Evolutionary conservation across 1,140 invertebrate species (phyloP), one percentile per base, ranked within the genome.

Genomic region (Epicauta chinensis): DNA sequence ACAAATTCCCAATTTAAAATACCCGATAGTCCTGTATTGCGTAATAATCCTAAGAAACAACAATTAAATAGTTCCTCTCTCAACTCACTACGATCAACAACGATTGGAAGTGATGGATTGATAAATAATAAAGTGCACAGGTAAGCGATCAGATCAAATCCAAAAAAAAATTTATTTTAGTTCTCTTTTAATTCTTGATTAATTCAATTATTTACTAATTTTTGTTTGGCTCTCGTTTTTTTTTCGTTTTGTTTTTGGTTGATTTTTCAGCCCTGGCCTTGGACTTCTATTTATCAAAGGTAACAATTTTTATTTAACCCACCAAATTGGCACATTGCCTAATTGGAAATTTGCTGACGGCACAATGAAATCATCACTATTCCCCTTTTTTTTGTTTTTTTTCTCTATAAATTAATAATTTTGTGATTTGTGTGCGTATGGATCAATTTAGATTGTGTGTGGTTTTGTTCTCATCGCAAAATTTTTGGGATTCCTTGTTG

Each of bases 181-280:
- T 23, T 23, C 7, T 23, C 23, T 23, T 23, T 23, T 23, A 23
- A 23, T 23, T 23, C 7, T n/a, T n/a, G n/a, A n/a, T n/a, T n/a
- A n/a, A n/a, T n/a, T 32, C n/a, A 16, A 40, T 11, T 16, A 14
- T 30, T 38, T 5, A 40, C 13, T 48, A 48, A 38, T 16, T 14
- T 11, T 12, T 4, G 13, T 30, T 30, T 44, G 14, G 32, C n/a
- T n/a, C 7, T 53, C 34, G 46, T 37, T 46, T 47, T 57, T 41
- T 16, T 45, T 37, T 51, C 10, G 36, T 50, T 51, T 44, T 36
- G 14, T 39, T 46, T 47, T 44, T 52, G 31, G 11, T 7, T 29
- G 40, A 37, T 41, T 63, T 63, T 63, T 47, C 61, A 63, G 61
- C 51, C 53, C 53, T 54, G 61, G 61, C 61, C 56, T 61, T 59